Percentiles rank a stretch among this genome's conserved stretches.
phyloP scores from a whole-genome alignment of 1,140 invertebrate genomes.

The Drosophila burlai region DNA sequence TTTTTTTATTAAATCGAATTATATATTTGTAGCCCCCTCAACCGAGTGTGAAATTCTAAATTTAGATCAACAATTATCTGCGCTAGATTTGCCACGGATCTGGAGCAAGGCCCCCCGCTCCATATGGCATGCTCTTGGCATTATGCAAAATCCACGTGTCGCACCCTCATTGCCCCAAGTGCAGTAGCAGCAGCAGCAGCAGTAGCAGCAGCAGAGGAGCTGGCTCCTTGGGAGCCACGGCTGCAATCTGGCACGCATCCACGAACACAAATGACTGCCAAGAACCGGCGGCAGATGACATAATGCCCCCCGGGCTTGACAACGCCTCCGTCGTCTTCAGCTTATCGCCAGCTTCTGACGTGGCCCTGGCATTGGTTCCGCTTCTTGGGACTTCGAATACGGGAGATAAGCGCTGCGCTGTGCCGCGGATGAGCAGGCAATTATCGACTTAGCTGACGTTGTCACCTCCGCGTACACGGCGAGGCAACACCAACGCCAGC shows the following conservation, averaged over 20 bases:
- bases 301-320: slow-evolving; percentile 39
- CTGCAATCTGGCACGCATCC: slow-evolving; percentile 51
- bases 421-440: slow-evolving; percentile 33
- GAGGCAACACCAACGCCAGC: not conserved
- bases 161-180: slow-evolving; percentile 29
- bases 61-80: slow-evolving; percentile 39
- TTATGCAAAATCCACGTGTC: slow-evolving; percentile 81
- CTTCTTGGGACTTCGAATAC: slow-evolving; percentile 9
- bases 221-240: slow-evolving; percentile 7
- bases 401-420: slow-evolving; percentile 28
- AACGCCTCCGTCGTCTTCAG: slow-evolving; percentile 22
- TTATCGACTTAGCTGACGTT: slow-evolving; percentile 56
- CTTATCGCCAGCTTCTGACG: slow-evolving; percentile 51
- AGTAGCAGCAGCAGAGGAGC: not conserved
- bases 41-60: slow-evolving; percentile 33
- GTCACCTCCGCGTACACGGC: slow-evolving; percentile 13
- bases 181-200: not conserved
- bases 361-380: slow-evolving; percentile 49
- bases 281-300: slow-evolving; percentile 35
- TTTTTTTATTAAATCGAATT: not conserved
- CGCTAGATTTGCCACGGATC: slow-evolving; percentile 55
- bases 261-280: slow-evolving; percentile 13
- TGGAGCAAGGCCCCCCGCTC: slow-evolving; percentile 21
- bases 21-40: not conserved
- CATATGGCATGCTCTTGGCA: slow-evolving; percentile 12